phyloP scores from a whole-genome alignment of 2,113 vertebrate species.

The Edolisoma coerulescens region DNA sequence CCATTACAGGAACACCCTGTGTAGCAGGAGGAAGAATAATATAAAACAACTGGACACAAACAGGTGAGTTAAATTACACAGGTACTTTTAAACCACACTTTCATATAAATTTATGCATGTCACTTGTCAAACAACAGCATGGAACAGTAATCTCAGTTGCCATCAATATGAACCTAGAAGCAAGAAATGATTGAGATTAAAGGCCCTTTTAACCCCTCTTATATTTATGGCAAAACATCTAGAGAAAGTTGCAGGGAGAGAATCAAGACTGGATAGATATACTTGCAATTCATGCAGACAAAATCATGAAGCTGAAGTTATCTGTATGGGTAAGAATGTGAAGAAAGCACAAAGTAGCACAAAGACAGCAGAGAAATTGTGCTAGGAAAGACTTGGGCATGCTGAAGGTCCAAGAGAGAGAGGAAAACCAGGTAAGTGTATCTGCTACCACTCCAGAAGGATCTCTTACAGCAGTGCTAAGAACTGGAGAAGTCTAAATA shows the following conservation, averaged over 20 bases:
- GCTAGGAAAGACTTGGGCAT: neutral
- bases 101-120: neutral
- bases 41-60: neutral
- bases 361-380: neutral
- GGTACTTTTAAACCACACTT: neutral
- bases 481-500: neutral
- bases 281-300: neutral
- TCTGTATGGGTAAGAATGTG: neutral
- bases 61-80: neutral
- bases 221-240: neutral
- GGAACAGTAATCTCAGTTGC: neutral
- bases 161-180: neutral
- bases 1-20: slow-evolving; percentile 98
- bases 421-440: neutral
- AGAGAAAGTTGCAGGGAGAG: neutral
- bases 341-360: neutral
- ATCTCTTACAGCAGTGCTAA: neutral
- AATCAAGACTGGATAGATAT: neutral
- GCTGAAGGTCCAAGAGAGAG: neutral
- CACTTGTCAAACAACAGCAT: neutral
- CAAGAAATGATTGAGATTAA: neutral
- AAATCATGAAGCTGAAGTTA: neutral
- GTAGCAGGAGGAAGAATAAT: neutral
- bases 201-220: neutral
- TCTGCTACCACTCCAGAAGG: neutral